Evolutionary conservation across 1,140 invertebrate genomes (phyloP).

Genomic region (Vanessa tameamea): DNA sequence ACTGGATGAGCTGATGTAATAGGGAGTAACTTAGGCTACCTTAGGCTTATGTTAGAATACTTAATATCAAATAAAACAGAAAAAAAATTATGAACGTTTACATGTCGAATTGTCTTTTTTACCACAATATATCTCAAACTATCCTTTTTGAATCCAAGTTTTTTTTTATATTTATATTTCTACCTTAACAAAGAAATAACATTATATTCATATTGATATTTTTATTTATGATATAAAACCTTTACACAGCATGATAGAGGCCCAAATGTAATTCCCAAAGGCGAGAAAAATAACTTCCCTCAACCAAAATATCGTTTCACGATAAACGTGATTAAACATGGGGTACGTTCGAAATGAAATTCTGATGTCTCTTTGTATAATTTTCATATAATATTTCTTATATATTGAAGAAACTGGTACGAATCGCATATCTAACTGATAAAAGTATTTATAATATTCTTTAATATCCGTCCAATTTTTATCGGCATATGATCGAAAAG

Average conservation of each 20-base stretch:
- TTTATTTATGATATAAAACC: not conserved
- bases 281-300: conserved; percentile 46
- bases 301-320: conserved; percentile 44
- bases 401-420: not conserved
- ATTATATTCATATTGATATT: not conserved
- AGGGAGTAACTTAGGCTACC: too few relatives aligned
- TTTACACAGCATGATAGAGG: conserved; percentile 3
- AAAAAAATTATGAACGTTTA: too few relatives aligned
- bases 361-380: conserved; percentile 34
- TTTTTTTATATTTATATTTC: too few relatives aligned
- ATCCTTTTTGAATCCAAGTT: too few relatives aligned
- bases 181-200: not conserved
- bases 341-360: conserved; percentile 37
- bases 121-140: not conserved
- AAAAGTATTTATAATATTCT: conserved; percentile 46
- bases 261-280: conserved; percentile 50
- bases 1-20: too few relatives aligned
- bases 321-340: conserved; percentile 50
- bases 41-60: too few relatives aligned
- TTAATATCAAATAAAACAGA: too few relatives aligned
- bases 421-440: conserved; percentile 23
- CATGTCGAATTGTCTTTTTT: too few relatives aligned
- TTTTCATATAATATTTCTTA: conserved; percentile 22
- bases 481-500: not conserved
- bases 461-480: conserved; percentile 51